Evolutionary conservation across 2,888 invertebrate genomes (phyloP).

Genomic region (Conchocele bisecta): DNA sequence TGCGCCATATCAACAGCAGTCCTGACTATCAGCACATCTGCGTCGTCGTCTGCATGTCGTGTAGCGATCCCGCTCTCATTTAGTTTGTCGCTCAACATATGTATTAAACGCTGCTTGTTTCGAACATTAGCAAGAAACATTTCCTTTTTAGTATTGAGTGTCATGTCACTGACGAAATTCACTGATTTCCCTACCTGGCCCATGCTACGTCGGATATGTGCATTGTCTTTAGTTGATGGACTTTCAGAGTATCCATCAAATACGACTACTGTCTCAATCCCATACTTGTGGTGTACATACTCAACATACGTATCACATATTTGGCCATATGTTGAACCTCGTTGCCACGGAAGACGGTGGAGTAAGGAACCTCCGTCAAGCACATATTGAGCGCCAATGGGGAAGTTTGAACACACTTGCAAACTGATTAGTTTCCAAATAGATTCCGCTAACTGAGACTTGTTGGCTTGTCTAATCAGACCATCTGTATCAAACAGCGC

Average conservation of each 20-base stretch:
- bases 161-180: neutral
- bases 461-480: conserved; percentile 1
- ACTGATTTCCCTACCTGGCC: neutral
- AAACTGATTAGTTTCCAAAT: neutral
- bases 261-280: neutral
- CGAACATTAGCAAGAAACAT: neutral
- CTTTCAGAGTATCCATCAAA: conserved; percentile 15
- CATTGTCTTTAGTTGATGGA: conserved; percentile 9
- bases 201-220: conserved; percentile 8
- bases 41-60: neutral
- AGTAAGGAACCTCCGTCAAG: conserved; percentile 9
- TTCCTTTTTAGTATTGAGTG: conserved; percentile 1
- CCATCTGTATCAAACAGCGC: neutral
- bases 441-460: neutral
- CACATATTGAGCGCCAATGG: conserved; percentile 1
- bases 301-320: conserved; percentile 4
- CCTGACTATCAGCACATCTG: conserved; percentile 11
- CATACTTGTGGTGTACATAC: neutral
- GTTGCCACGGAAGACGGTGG: conserved; percentile 7
- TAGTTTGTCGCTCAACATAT: neutral
- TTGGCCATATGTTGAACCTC: neutral
- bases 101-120: conserved; percentile 8
- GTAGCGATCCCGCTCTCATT: neutral
- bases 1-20: conserved; percentile 12
- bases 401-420: neutral